phyloP scores from a whole-genome alignment of 2,113 vertebrate genomes.

The Vombatus ursinus region DNA sequence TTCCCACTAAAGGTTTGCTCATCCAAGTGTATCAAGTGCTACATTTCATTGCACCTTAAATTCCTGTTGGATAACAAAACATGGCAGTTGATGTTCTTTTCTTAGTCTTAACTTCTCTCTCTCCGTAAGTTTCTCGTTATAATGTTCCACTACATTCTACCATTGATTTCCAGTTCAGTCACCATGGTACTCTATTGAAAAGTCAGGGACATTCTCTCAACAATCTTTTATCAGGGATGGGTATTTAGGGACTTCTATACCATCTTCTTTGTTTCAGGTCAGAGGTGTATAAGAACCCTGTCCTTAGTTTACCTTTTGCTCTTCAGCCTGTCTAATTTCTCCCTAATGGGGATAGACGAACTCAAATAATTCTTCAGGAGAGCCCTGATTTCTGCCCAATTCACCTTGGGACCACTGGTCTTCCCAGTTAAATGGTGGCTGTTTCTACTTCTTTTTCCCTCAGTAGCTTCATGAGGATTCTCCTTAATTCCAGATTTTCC shows the following conservation, averaged over 20 bases:
- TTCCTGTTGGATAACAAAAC: too few species aligned
- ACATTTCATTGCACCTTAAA: too few species aligned
- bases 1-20: not conserved
- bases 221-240: not conserved
- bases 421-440: not conserved
- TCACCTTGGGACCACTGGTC: not conserved
- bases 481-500: not conserved
- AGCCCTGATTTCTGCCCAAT: not conserved
- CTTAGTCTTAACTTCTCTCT: too few species aligned
- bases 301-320: not conserved
- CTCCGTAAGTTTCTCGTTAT: too few species aligned
- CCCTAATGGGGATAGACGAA: not conserved
- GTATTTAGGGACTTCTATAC: not conserved
- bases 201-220: not conserved
- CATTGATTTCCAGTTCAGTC: not conserved
- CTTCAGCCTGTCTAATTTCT: not conserved
- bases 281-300: not conserved
- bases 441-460: not conserved
- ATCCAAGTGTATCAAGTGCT: too few species aligned
- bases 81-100: too few species aligned
- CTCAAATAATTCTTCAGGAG: not conserved
- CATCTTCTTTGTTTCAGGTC: not conserved
- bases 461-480: not conserved
- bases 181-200: not conserved
- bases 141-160: not conserved